Conservation (phyloP, 2,113 vertebrate species). For the Amazona guildingii region DNA sequence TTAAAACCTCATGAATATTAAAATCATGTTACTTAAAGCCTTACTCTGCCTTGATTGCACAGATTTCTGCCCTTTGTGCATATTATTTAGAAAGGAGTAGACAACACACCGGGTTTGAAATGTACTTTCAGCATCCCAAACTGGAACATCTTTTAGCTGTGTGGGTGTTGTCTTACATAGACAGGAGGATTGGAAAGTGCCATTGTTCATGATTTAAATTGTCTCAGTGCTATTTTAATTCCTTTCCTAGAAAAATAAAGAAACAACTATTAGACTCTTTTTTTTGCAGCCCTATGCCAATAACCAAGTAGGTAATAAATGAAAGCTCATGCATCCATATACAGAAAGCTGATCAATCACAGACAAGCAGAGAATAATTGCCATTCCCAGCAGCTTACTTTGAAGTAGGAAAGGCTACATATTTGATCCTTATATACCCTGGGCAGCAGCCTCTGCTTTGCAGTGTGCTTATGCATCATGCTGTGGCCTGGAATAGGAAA, state of each 20-base stretch:
- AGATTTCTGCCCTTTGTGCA: background rate
- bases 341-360: constrained; percentile 60
- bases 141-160: background rate
- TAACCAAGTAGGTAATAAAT: constrained; percentile 2
- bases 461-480: constrained; percentile 37
- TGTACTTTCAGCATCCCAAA: background rate
- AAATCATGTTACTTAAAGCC: constrained; percentile 15
- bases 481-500: constrained; percentile 29
- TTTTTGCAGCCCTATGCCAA: background rate
- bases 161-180: background rate
- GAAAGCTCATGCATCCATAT: background rate
- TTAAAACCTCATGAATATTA: constrained; percentile 50
- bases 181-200: background rate
- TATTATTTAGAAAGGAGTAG: background rate
- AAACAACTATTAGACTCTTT: background rate
- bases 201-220: background rate
- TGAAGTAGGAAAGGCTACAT: constrained; percentile 32
- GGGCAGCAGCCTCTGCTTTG: background rate
- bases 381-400: constrained; percentile 61
- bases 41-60: background rate
- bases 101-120: background rate
- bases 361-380: constrained; percentile 42
- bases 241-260: background rate
- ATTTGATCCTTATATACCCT: constrained; percentile 28
- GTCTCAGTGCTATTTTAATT: background rate